A percentile compares a stretch with the other conserved stretches of the same genome.
Conservation (phyloP, 2,113 vertebrate genomes). For the Thamnaconus septentrionalis region DNA sequence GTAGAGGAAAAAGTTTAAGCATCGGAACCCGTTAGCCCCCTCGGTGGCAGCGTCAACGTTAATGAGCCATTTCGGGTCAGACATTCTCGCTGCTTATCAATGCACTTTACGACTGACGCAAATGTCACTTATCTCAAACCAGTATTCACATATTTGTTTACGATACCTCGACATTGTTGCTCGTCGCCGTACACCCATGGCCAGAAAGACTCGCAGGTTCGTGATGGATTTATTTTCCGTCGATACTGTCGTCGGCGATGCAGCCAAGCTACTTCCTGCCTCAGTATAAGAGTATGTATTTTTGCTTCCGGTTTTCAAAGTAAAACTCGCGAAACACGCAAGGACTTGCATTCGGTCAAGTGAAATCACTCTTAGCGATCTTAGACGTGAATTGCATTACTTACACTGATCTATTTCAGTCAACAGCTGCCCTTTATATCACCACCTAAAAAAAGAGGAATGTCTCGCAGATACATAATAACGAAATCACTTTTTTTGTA, state of each 20-base stretch:
- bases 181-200: conserved; percentile 26
- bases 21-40: conserved; percentile 29
- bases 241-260: background rate
- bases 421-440: no score
- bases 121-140: accelerated
- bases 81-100: background rate
- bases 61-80: conserved; percentile 5
- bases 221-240: conserved; percentile 16
- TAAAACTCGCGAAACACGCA: conserved; percentile 14
- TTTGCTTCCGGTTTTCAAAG: conserved; percentile 32
- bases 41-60: conserved; percentile 4
- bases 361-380: no score
- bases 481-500: no score
- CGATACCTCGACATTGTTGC: conserved; percentile 41
- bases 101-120: background rate
- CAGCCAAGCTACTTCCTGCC: conserved; percentile 18
- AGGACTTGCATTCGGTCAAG: no score
- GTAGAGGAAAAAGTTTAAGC: conserved; percentile 15
- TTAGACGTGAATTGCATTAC: no score
- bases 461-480: no score
- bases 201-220: conserved; percentile 1
- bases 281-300: background rate
- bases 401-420: no score
- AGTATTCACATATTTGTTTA: background rate
- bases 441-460: no score